A percentile compares a stretch with the other conserved stretches of the same genome.
Evolutionary conservation across 2,113 vertebrate species (phyloP).

Genomic region (Cynocephalus volans): DNA sequence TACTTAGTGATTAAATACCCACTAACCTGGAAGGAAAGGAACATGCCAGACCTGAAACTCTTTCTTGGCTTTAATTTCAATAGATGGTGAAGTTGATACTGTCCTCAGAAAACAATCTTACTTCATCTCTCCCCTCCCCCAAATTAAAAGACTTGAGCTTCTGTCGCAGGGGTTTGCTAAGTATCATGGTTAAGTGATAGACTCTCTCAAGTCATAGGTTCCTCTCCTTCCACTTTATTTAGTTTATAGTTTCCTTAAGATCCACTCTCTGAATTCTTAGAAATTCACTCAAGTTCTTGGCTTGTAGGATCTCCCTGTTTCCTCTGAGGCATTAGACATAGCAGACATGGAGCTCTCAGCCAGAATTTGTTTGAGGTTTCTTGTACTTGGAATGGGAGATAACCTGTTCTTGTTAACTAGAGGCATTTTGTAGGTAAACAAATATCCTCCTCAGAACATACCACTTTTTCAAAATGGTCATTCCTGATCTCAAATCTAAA

Average conservation of each 20-base stretch:
- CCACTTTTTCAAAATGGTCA: not conserved
- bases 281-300: not conserved
- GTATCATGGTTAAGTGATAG: no score
- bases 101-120: not conserved
- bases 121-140: not conserved
- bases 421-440: not conserved
- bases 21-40: not conserved
- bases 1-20: not conserved
- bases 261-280: not conserved
- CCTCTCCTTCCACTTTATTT: not conserved
- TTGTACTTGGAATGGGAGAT: not conserved
- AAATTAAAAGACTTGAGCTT: not conserved
- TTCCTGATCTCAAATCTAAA: not conserved
- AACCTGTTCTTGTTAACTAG: not conserved
- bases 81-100: not conserved
- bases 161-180: not conserved
- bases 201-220: not conserved
- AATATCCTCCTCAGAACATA: not conserved
- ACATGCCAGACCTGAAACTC: not conserved
- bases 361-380: not conserved
- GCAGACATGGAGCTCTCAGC: not conserved
- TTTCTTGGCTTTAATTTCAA: slow-evolving; percentile 15
- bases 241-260: not conserved
- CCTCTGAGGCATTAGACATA: not conserved
- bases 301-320: not conserved